Evolutionary conservation across 2,113 vertebrate species (phyloP).

Genomic region (Cyprinodon tularosa): DNA sequence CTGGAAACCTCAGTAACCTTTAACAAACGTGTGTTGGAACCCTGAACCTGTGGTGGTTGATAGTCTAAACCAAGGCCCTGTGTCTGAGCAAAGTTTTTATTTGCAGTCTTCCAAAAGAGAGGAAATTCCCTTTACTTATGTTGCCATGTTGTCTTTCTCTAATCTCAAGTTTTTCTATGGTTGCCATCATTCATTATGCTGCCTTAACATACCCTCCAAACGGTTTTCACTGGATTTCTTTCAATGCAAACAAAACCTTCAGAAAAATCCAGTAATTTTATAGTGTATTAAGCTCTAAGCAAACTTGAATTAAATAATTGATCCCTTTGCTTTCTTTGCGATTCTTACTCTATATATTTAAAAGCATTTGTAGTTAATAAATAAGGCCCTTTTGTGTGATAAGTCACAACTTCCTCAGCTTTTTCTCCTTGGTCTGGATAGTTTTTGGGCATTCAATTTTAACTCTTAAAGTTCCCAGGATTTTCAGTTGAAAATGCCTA

Average conservation of each 20-base stretch:
- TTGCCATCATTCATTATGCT: neutral
- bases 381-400: neutral
- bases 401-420: neutral
- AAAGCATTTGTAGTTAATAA: constrained; percentile 11
- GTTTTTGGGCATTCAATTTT: neutral
- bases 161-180: neutral
- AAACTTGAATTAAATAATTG: constrained; percentile 41
- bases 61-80: constrained; percentile 2
- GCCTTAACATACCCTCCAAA: constrained; percentile 10
- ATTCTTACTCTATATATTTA: constrained; percentile 18
- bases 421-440: neutral
- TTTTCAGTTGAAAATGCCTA: too few relatives aligned
- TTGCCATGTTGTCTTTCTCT: neutral
- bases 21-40: neutral
- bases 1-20: neutral
- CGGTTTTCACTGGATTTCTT: neutral
- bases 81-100: constrained; percentile 13
- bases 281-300: constrained; percentile 25
- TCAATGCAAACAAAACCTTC: constrained; percentile 23
- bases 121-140: constrained; percentile 1
- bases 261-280: constrained; percentile 46
- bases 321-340: constrained; percentile 12
- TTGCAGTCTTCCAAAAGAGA: neutral
- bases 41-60: constrained; percentile 3
- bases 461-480: too few relatives aligned